Conservation (phyloP, 2,888 invertebrate genomes). For the Agrotis clavis region DNA sequence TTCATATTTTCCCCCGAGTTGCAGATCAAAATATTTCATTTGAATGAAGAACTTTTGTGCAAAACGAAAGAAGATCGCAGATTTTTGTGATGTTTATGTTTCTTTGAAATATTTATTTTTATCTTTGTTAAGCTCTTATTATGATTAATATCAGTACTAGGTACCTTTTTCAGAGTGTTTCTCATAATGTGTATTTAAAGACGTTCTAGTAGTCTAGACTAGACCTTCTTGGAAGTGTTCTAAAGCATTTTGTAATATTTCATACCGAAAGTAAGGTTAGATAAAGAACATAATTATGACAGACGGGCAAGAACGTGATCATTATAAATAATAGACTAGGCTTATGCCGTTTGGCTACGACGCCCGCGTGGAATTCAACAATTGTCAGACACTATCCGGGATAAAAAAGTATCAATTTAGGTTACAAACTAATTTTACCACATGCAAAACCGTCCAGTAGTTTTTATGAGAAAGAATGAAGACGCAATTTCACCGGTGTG, state of each 20-base stretch:
- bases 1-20: constrained; percentile 47
- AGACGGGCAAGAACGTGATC: no score
- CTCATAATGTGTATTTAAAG: background rate
- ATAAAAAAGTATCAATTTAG: no score
- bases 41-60: constrained; percentile 45
- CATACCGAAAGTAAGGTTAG: background rate
- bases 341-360: no score
- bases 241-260: background rate
- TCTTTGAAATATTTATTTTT: background rate
- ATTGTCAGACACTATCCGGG: no score
- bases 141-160: constrained; percentile 3
- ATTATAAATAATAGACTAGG: no score
- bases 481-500: no score
- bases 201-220: background rate
- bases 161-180: constrained; percentile 23
- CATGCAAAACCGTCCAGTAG: no score
- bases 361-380: no score
- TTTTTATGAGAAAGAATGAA: no score
- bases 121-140: constrained; percentile 8
- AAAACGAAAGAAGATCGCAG: constrained; percentile 46
- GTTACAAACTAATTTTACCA: no score
- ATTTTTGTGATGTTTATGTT: constrained; percentile 36
- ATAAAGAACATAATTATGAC: no score
- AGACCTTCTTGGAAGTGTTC: no score
- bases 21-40: constrained; percentile 57